Percentiles rank a stretch among this genome's conserved stretches.
These are phyloP conservation scores for Sussaba pulchella DNA, from an alignment of 2,888 invertebrate genomes.

Conservation along the genomic window DNA sequence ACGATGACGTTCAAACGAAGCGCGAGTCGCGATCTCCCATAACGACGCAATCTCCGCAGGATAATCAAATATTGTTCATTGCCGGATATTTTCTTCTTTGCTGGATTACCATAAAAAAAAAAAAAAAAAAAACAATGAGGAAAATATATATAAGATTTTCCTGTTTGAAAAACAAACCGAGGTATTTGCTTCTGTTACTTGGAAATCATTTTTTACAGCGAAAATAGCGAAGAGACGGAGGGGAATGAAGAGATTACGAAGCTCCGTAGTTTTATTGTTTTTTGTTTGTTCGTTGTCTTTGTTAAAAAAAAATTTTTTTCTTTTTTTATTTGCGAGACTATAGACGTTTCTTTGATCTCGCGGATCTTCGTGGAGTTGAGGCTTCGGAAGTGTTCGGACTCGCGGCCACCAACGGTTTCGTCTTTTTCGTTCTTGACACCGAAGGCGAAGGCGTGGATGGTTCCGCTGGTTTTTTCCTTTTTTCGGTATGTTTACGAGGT, in stretches of 20 bases:
- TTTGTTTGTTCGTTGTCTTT: no score
- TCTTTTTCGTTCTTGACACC: conserved; percentile 29
- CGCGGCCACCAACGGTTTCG: conserved; percentile 13
- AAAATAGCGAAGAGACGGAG: not conserved
- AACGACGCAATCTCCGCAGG: conserved; percentile 49
- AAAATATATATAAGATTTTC: no score
- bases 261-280: no score
- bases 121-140: no score
- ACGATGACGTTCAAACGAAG: conserved; percentile 83
- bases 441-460: not conserved
- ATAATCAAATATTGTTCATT: conserved; percentile 23
- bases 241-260: not conserved
- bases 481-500: conserved; percentile 16
- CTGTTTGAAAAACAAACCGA: not conserved
- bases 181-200: not conserved
- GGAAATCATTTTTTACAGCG: no score
- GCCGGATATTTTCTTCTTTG: conserved; percentile 22
- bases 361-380: conserved; percentile 40
- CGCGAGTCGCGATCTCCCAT: conserved; percentile 79
- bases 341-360: conserved; percentile 38
- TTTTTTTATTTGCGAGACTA: conserved; percentile 6
- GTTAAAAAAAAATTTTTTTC: not conserved
- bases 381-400: conserved; percentile 6
- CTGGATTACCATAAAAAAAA: conserved; percentile 40
- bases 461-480: conserved; percentile 33